Conservation (phyloP, 2,797 vertebrate genomes). For the Megalops cyprinoides region DNA sequence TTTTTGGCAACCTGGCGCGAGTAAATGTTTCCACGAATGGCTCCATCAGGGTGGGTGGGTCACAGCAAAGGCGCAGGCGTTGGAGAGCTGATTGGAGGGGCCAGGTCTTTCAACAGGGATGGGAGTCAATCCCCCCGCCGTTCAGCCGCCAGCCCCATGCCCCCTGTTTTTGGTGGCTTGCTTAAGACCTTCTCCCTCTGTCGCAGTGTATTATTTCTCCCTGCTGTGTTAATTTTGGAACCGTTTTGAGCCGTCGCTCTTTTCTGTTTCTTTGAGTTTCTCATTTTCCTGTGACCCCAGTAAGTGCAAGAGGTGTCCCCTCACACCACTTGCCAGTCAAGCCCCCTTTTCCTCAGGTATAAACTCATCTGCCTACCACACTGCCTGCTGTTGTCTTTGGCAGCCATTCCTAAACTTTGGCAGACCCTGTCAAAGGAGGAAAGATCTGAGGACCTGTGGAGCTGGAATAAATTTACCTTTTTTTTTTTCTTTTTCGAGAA, state of each 20-base stretch:
- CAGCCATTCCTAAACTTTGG: slow-evolving; percentile 63
- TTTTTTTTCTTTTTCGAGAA: neutral
- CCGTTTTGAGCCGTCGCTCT: neutral
- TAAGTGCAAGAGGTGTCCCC: neutral
- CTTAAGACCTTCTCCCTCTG: neutral
- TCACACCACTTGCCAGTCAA: slow-evolving; percentile 42
- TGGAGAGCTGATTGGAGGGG: neutral
- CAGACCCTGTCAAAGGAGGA: slow-evolving; percentile 60
- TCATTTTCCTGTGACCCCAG: neutral
- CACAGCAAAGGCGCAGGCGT: neutral
- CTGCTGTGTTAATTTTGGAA: neutral
- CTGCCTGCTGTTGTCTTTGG: slow-evolving; percentile 61
- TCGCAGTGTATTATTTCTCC: neutral
- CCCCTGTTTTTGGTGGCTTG: neutral
- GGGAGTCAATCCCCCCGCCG: neutral
- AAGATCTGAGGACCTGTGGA: slow-evolving; percentile 51
- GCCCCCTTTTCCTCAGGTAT: slow-evolving; percentile 42
- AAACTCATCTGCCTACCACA: slow-evolving; percentile 54
- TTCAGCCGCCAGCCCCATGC: neutral
- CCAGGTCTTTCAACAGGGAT: neutral
- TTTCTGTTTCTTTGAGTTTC: neutral
- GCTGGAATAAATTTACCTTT: slow-evolving; percentile 25
- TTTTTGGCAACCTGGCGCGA: slow-evolving; percentile 13
- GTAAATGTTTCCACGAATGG: neutral
- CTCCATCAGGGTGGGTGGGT: neutral